Percentiles rank a stretch among this genome's conserved stretches.
These are phyloP conservation scores for Drosophila kambysellisi DNA, from an alignment of 2,888 invertebrate species.

Conservation along the genomic window DNA sequence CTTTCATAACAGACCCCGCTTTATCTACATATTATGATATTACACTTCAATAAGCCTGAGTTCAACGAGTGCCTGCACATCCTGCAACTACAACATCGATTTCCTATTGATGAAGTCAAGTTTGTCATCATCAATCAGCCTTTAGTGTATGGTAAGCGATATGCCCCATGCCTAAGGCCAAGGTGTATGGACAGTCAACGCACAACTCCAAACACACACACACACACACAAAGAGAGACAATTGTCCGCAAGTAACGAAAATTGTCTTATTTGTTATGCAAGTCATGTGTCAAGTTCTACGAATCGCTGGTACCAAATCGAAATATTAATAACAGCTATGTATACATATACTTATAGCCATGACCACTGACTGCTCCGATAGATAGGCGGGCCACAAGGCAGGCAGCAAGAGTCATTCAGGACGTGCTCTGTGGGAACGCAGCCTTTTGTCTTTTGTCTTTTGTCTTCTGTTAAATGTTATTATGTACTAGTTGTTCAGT, in stretches of 20 bases:
- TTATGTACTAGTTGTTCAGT: constrained; percentile 44
- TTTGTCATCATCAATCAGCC: constrained; percentile 71
- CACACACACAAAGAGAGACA: background rate
- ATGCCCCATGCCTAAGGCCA: constrained; percentile 28
- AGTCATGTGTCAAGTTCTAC: constrained; percentile 75
- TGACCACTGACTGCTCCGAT: constrained; percentile 31
- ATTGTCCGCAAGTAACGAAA: constrained; percentile 56
- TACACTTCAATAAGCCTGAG: constrained; percentile 13
- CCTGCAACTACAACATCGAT: constrained; percentile 33
- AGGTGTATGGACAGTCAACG: constrained; percentile 38
- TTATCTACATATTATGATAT: constrained; percentile 6
- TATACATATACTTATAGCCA: constrained; percentile 37
- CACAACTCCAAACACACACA: constrained; percentile 7
- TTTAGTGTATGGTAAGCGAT: constrained; percentile 26
- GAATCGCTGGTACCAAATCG: constrained; percentile 78
- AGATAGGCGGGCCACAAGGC: constrained; percentile 1
- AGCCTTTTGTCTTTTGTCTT: constrained; percentile 77
- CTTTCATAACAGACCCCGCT: constrained; percentile 17
- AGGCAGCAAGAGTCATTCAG: constrained; percentile 22
- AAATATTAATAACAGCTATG: constrained; percentile 77
- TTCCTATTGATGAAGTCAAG: constrained; percentile 57
- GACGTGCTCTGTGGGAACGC: constrained; percentile 68
- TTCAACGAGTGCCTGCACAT: constrained; percentile 11
- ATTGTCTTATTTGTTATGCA: constrained; percentile 70
- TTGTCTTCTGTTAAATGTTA: constrained; percentile 53